Evolutionary conservation across 2,797 vertebrate species (phyloP), one percentile per base, ranked within the genome.

Genomic region (Sternarchorhynchus goeldii): DNA sequence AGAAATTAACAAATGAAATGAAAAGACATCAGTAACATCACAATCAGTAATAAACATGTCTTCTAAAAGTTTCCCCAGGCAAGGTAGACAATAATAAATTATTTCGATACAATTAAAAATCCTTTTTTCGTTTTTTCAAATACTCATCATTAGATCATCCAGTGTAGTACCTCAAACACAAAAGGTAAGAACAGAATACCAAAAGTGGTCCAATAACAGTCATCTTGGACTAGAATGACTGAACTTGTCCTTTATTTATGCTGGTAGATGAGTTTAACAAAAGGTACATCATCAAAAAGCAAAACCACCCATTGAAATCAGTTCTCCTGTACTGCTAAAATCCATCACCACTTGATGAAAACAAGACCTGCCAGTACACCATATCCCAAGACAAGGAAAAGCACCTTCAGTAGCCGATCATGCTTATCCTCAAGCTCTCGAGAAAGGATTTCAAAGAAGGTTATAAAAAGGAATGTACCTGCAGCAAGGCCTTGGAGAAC

Each of bases 401-500:
- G 93, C 58, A 97, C 96, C 84, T 98, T 98, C 68, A 98, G 90
- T 57, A 98, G 92, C 0, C 95, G 92, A 77, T 96, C 92, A 0
- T 76, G 92, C 83, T 96, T 96, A n/a, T 95, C 94, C 41, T 97
- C 95, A 85, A 99, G 86, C 87, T 99, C 96, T 65, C 90, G 93
- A 0, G 90, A 92, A 57, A 99, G 89, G 83, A 99, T 95, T 91
- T 99, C 96, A 0, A 98, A 94, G 90, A 98, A 98, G 39, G 95
- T 95, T 85, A 98, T 85, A 0, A 98, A 98, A 14, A 98, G 90
- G 87, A 98, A 98, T 0, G 96, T 98, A 16, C 97, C 96, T 0
- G 92, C 95, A 0, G 96, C 94, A 0, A 96, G 0, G 16, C 97
- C 96, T 83, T 99, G 97, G 66, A 98, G 92, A 71, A 97, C 90